Evolutionary conservation across 1,140 invertebrate genomes (phyloP).

Genomic region (Microplitis mediator): DNA sequence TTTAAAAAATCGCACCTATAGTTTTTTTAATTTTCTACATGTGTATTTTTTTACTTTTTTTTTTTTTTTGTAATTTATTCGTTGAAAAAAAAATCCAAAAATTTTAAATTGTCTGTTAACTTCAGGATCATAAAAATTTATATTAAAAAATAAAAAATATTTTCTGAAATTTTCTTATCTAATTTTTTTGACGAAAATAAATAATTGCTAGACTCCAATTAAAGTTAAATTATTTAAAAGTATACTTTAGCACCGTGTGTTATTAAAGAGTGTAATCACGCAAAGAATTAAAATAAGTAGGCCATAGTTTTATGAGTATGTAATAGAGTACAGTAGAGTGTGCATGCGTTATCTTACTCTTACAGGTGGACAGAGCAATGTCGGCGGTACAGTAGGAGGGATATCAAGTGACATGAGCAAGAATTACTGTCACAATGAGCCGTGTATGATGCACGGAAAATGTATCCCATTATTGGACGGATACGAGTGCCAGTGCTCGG

Average conservation of each 20-base stretch:
- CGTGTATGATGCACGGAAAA: constrained; percentile 80
- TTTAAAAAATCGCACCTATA: too few species aligned
- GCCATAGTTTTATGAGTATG: neutral
- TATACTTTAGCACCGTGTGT: neutral
- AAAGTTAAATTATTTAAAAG: neutral
- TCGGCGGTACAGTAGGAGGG: constrained; percentile 36
- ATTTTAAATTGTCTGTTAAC: too few species aligned
- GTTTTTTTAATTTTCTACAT: too few species aligned
- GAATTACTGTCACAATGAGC: constrained; percentile 78
- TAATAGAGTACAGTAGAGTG: constrained; percentile 21
- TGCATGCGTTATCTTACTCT: constrained; percentile 48
- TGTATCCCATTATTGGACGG: constrained; percentile 76
- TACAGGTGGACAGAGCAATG: constrained; percentile 52
- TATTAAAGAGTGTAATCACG: neutral
- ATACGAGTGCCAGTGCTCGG: constrained; percentile 79
- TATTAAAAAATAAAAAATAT: too few species aligned
- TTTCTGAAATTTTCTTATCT: too few species aligned
- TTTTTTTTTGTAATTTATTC: too few species aligned
- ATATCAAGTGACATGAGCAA: constrained; percentile 51
- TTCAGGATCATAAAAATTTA: too few species aligned
- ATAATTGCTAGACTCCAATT: too few species aligned
- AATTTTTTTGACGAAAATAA: too few species aligned
- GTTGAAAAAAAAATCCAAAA: too few species aligned
- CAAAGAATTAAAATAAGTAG: constrained; percentile 3
- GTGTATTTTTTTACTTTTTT: too few species aligned